phyloP scores from a whole-genome alignment of 2,888 invertebrate genomes.

The Dexiosoma caninum region DNA sequence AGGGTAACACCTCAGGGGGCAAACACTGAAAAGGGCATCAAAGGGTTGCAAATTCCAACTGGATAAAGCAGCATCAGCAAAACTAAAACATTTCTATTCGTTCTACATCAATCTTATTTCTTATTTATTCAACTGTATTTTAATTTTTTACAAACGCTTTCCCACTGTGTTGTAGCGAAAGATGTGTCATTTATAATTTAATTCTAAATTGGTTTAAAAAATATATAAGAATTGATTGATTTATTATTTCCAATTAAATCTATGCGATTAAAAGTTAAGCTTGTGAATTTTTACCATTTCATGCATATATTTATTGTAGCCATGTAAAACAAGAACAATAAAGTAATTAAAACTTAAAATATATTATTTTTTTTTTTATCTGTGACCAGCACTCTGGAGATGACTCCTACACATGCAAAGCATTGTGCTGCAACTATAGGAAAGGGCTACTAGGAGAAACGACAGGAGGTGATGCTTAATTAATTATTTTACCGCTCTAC shows the following conservation, averaged over 20 bases:
- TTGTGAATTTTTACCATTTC: slow-evolving; percentile 35
- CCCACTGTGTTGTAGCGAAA: slow-evolving; percentile 30
- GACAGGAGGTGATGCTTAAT: too few species aligned
- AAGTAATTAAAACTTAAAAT: too few species aligned
- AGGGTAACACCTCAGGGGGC: slow-evolving; percentile 54
- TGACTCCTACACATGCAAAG: too few species aligned
- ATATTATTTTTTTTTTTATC: too few species aligned
- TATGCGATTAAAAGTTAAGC: slow-evolving; percentile 59
- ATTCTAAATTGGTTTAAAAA: slow-evolving; percentile 58
- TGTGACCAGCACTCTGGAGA: too few species aligned
- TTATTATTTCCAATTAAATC: slow-evolving; percentile 64
- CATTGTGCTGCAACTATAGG: too few species aligned
- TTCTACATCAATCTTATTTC: slow-evolving; percentile 4
- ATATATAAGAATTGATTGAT: slow-evolving; percentile 60
- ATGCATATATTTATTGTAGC: slow-evolving; percentile 37
- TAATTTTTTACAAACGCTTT: slow-evolving; percentile 23
- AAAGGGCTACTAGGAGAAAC: too few species aligned
- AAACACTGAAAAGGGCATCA: background rate
- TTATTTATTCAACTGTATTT: background rate
- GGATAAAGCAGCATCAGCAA: slow-evolving; percentile 23
- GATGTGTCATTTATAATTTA: slow-evolving; percentile 56
- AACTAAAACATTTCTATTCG: background rate
- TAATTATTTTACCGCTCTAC: too few species aligned
- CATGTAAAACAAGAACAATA: too few species aligned
- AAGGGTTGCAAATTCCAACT: slow-evolving; percentile 44